Evolutionary conservation across 2,113 vertebrate species (phyloP).

Genomic region (Dolichallabes microphthalmus): DNA sequence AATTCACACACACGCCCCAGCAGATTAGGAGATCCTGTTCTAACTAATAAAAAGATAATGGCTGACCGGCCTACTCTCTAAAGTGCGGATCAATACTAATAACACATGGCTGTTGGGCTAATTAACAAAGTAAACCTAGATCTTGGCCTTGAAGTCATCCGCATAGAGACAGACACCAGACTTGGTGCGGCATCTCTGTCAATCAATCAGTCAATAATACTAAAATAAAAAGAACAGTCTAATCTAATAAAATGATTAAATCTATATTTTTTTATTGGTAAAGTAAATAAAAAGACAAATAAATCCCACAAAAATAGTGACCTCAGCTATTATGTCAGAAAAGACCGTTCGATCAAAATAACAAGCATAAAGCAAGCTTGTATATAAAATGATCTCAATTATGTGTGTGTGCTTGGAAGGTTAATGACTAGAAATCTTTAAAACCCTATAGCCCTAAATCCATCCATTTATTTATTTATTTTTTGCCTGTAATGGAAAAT

Average conservation of each 20-base stretch:
- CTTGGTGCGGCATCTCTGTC: background rate
- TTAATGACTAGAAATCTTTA: background rate
- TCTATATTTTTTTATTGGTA: too few relatives aligned
- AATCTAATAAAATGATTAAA: too few relatives aligned
- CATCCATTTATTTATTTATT: background rate
- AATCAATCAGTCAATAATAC: too few relatives aligned
- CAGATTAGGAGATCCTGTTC: constrained; percentile 35
- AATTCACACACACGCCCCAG: constrained; percentile 40
- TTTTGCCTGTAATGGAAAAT: background rate
- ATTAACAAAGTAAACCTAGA: constrained; percentile 45
- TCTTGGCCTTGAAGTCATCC: constrained; percentile 25
- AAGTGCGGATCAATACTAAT: constrained; percentile 40
- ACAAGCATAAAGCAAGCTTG: background rate
- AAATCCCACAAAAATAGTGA: background rate
- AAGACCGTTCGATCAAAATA: background rate
- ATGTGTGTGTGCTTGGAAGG: background rate
- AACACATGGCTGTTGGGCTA: constrained; percentile 26
- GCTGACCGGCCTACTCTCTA: constrained; percentile 37
- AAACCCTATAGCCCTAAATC: constrained; percentile 2
- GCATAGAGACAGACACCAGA: constrained; percentile 3
- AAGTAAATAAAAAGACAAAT: background rate
- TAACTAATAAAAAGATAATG: constrained; percentile 44
- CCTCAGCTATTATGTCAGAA: background rate
- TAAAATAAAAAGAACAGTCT: too few relatives aligned
- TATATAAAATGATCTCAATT: background rate